Base-by-base conservation (phyloP, 2,797 vertebrate genomes). In the Spinus olivaceus region DNA sequence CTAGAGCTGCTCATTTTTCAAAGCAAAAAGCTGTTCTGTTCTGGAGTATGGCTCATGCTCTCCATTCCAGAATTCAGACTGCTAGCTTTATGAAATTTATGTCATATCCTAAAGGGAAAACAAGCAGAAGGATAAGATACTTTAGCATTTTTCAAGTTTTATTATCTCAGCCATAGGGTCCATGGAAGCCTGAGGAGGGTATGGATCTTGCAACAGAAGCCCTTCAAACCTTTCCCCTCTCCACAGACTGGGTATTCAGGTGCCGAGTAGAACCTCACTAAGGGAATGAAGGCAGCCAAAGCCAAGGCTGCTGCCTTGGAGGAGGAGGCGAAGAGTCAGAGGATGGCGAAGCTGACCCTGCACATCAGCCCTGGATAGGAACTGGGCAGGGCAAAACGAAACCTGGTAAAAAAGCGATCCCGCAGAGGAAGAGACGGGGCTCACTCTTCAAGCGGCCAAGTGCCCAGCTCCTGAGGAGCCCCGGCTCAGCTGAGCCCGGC, bases 311-410 rank as follows among this genome's bases (percentile, higher is more conserved):
- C 39, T 64, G 67, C 56, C 49, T 19, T n/a, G n/a, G n/a, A n/a
- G n/a, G n/a, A n/a, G n/a, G n/a, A n/a, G n/a, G 5, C 14, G 2
- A 2, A 33, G 47, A n/a, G 69, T 39, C 64, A 25, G 92, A 86
- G 33, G 14, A 39, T 8, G 67, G 66, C 0, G 2, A 79, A 14
- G 44, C 35, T 50, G 41, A 25, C 44, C 35, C 10, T 46, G 27
- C 1, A 1, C 32, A 5, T 18, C 4, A 44, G 32, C 28, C 35
- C 20, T 14, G 60, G 19, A 7, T 0, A 61, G 37, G 37, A 18
- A 4, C 63, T 10, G 51, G 39, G 33, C 44, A 18, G 3, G 39
- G 84, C 35, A 30, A 32, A 37, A 32, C 6, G 64, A 33, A 70
- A 39, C 25, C 24, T 1, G 14, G 8, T 2, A 10, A 20, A 16